Conservation (phyloP, 2,888 invertebrate genomes). For the Pyrocoelia pectoralis region DNA sequence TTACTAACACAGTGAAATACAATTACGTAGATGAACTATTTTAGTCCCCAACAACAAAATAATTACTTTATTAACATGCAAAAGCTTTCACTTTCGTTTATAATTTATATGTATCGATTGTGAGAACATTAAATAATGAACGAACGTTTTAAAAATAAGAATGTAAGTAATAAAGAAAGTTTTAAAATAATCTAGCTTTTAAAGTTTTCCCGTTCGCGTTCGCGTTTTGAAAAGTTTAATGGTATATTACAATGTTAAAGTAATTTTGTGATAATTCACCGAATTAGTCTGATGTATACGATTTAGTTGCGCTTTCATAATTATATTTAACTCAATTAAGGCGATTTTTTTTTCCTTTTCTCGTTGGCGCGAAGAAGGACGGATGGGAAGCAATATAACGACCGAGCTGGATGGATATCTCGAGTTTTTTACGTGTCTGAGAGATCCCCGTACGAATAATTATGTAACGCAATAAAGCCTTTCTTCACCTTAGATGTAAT, state of each 20-base stretch:
- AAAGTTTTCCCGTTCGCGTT: slow-evolving; percentile 2
- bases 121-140: neutral
- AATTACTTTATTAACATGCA: neutral
- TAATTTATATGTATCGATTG: neutral
- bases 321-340: slow-evolving; percentile 6
- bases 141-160: neutral
- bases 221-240: slow-evolving; percentile 7
- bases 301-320: slow-evolving; percentile 2
- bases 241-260: slow-evolving; percentile 1
- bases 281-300: neutral
- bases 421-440: slow-evolving; percentile 26
- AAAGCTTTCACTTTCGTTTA: slow-evolving; percentile 1
- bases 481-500: slow-evolving; percentile 42
- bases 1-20: neutral
- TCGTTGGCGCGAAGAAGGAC: slow-evolving; percentile 2
- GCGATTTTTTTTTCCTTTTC: slow-evolving; percentile 13
- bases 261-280: slow-evolving; percentile 5
- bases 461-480: slow-evolving; percentile 44
- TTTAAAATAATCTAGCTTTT: slow-evolving; percentile 10
- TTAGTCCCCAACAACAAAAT: neutral
- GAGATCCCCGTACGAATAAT: slow-evolving; percentile 41
- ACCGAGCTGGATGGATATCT: slow-evolving; percentile 10
- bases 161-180: neutral
- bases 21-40: neutral
- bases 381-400: slow-evolving; percentile 6